These are phyloP conservation scores for Schizaphis graminum DNA, from an alignment of 2,888 invertebrate species.

Conservation along the genomic window DNA sequence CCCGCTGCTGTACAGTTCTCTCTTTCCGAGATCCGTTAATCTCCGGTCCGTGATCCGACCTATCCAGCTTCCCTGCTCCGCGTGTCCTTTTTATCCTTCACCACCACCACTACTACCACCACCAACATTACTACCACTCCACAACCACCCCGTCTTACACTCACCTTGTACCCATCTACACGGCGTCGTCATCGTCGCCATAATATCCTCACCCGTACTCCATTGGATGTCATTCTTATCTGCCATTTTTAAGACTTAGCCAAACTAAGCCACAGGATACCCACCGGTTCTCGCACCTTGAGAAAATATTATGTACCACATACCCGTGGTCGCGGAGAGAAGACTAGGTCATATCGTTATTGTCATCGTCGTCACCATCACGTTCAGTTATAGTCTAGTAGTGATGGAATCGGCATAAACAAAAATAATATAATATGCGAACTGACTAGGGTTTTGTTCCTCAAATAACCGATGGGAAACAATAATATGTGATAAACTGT, in stretches of 20 bases:
- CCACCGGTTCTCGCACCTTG: background rate
- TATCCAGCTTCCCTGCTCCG: background rate
- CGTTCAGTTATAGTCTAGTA: background rate
- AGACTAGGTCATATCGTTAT: background rate
- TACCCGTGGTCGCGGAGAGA: background rate
- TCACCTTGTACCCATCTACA: background rate
- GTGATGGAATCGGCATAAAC: background rate
- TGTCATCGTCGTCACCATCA: background rate
- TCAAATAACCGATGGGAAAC: background rate
- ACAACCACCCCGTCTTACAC: background rate
- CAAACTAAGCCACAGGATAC: conserved; percentile 27
- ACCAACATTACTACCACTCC: background rate
- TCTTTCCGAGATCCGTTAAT: conserved; percentile 55
- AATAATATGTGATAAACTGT: background rate
- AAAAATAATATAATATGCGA: background rate
- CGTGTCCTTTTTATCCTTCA: background rate
- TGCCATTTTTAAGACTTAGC: conserved; percentile 54
- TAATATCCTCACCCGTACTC: conserved; percentile 15
- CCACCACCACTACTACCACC: background rate
- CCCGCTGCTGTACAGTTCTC: background rate
- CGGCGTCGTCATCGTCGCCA: conserved; percentile 22
- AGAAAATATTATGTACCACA: background rate
- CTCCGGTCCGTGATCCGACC: conserved; percentile 41
- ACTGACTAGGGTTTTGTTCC: background rate
- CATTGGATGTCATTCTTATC: conserved; percentile 50